Conservation (phyloP, 2,113 vertebrate species). For the Callipepla californica region DNA sequence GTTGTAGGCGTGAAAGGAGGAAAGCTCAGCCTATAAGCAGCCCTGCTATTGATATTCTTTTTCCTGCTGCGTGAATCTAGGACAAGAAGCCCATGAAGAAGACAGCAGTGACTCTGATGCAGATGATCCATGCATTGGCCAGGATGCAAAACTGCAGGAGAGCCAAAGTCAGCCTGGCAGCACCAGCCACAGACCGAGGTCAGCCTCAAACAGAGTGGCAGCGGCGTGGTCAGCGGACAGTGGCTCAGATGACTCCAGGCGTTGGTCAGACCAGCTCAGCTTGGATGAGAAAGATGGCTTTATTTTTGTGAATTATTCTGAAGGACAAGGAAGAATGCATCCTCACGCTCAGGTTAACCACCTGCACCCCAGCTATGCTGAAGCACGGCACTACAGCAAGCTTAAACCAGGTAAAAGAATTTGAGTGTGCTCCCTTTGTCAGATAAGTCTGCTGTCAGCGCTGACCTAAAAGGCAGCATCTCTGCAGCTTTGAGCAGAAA, state of each 20-base stretch:
- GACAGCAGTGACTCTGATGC: conserved; percentile 97
- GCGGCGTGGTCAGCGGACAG: conserved; percentile 88
- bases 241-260: conserved; percentile 90
- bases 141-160: conserved; percentile 79
- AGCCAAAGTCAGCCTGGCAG: conserved; percentile 83
- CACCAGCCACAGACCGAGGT: conserved; percentile 83
- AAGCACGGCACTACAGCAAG: conserved; percentile 79
- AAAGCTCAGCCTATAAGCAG: background rate
- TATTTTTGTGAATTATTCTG: conserved; percentile 96
- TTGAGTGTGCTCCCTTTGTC: fast-evolving
- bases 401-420: conserved; percentile 81
- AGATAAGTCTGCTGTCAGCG: background rate
- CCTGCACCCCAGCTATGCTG: conserved; percentile 67
- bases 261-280: conserved; percentile 97
- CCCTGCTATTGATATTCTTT: background rate
- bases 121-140: conserved; percentile 85
- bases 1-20: background rate
- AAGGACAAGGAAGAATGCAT: conserved; percentile 84
- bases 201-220: conserved; percentile 78
- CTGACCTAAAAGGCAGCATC: background rate
- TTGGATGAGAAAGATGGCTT: conserved; percentile 98
- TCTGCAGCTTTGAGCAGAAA: background rate
- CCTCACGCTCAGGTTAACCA: conserved; percentile 75
- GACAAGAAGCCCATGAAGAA: conserved; percentile 89
- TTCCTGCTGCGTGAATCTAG: conserved; percentile 63